Base-by-base conservation (phyloP, 35 echinoderm and acorn worm genomes). In the Lytechinus pictus region DNA sequence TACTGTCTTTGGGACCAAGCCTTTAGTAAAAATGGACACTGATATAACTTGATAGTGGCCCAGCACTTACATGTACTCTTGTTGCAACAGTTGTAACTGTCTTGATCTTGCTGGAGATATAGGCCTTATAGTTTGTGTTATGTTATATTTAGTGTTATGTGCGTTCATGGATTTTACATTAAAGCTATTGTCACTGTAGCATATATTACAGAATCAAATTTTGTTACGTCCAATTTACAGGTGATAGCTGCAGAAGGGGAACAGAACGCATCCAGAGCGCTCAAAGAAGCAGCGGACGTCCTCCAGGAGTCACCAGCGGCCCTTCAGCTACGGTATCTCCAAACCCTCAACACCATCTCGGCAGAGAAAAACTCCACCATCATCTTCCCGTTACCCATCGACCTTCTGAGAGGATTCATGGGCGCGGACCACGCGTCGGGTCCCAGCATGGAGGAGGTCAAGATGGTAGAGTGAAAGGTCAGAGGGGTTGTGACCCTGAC, bases 281-380 rank as follows among this genome's bases (percentile, higher is more conserved):
- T 99, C 87, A 99, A 99, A 79, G 98, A 97, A 61, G 98, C 98
- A 8, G 98, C 98, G 27, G 98, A 97, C 8, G 97, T 97, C 8
- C 94, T 99, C 52, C 79, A 54, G 13, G 94, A 99, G 86, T 97
- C 97, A 54, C 98, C 98, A 27, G 89, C 98, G 11, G 98, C 98
- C 58, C 98, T 99, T 27, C 98, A 99, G 96, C 97, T 99, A 29
- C 94, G 98, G 28, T 99, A 99, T 57, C 95, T 99, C 86, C 98
- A 99, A 54, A 99, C 98, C 21, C 94, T 99, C 55, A 99, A 97
- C 95, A 99, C 95, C 91, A 99, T 99, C 90, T 99, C 98, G 10
- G 98, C 98, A 10, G 98, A 99, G 95, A 99, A 99, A 96, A 99
- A 99, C 96, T 99, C 98, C 11, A 99, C 98, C 86, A 99, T 99